Conservation (phyloP, 2,888 invertebrate species). For the Phrixothrix hirtus region DNA sequence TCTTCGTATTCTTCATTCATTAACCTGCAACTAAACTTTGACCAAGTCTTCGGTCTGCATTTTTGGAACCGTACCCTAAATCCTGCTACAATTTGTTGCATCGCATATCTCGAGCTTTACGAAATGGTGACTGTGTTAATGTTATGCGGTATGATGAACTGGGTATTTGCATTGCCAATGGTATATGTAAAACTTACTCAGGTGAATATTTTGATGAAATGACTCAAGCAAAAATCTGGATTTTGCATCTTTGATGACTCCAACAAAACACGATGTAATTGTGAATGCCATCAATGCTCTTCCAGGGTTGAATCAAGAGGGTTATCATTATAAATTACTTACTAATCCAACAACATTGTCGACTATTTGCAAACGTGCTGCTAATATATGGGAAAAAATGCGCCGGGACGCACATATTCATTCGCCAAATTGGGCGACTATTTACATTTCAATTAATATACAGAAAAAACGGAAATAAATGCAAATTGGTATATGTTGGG, state of each 20-base stretch:
- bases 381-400: too few relatives aligned
- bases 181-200: background rate
- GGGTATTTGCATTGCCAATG: background rate
- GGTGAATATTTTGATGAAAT: background rate
- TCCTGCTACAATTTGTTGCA: too few relatives aligned
- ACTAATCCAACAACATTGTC: background rate
- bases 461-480: too few relatives aligned
- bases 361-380: too few relatives aligned
- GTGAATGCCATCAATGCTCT: background rate
- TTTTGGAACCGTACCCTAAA: too few relatives aligned
- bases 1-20: too few relatives aligned
- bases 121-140: background rate
- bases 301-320: background rate
- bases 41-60: too few relatives aligned
- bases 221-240: background rate
- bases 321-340: background rate
- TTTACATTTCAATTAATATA: too few relatives aligned
- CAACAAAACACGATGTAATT: background rate
- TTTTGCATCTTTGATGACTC: background rate
- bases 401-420: too few relatives aligned
- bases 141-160: conserved; percentile 1
- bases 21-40: too few relatives aligned
- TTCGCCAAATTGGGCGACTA: too few relatives aligned
- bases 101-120: background rate
- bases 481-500: too few relatives aligned